Base-by-base conservation (phyloP, 2,888 invertebrate genomes). In the Hesperia comma region DNA sequence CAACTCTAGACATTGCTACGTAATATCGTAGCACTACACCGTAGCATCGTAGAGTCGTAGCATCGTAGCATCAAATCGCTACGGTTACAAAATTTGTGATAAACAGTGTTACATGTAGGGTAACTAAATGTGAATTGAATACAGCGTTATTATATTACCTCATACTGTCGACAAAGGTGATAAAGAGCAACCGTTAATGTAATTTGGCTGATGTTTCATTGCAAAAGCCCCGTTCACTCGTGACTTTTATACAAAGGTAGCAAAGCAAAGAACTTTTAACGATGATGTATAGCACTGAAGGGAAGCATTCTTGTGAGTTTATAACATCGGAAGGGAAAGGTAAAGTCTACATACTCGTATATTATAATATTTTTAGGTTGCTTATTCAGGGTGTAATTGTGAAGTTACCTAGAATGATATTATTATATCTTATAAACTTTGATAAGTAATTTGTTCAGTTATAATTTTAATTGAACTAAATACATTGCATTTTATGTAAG, bases 1-100 rank as follows among this genome's bases (percentile, higher is more conserved):
- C 3, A 4, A 26, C 26, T 26, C 26, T 5, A 26, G 5, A 26
- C 26, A 5, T 4, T 26, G 32, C 57, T 43, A 57, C 26, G 15
- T n/a, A 21, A 57, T 57, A n/a, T 26, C 21, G 57, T 57, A 56
- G 56, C 56, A 14, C 10, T n/a, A n/a, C n/a, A n/a, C n/a, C 21
- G 57, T 57, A 56, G 56, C 56, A 14, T 4, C 14, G 56, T 26
- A 26, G 26, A 2, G 26, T 43, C 21, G 57, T 57, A 21, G 37
- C 37, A 7, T n/a, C n/a, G 57, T 57, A 57, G 57, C 57, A n/a
- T 2, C n/a, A 41, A 41, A 57, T 14, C 19, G 57, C 15, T 43
- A 21, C 26, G 26, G 8, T 1, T n/a, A 55, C 55, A 55, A 37
- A 26, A 26, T 57, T 41, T 43, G 14, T 19, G 14, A 21, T 21